These are phyloP conservation scores for Montipora capitata DNA, from an alignment of 92 coral and sea anemone genomes.

Conservation along the genomic window DNA sequence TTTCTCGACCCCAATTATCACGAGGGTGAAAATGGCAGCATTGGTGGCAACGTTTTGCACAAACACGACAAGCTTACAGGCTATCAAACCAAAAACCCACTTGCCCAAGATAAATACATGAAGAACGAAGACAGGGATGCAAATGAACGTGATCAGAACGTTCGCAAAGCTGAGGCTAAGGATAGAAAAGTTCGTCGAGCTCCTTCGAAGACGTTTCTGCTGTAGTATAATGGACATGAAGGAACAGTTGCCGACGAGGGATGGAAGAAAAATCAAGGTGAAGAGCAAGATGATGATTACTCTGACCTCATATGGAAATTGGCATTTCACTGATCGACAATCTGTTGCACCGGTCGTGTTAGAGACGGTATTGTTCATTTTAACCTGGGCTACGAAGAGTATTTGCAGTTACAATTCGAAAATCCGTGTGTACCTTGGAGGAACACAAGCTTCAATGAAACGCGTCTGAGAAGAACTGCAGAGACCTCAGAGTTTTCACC, in stretches of 20 bases:
- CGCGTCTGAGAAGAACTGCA: background rate
- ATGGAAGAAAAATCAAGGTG: conserved; percentile 55
- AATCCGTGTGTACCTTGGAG: background rate
- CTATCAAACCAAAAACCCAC: conserved; percentile 75
- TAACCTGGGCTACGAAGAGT: background rate
- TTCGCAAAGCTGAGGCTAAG: conserved; percentile 84
- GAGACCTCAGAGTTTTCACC: conserved; percentile 37
- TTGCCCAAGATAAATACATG: conserved; percentile 69
- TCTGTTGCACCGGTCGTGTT: background rate
- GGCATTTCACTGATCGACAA: conserved; percentile 71
- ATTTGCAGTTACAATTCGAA: background rate
- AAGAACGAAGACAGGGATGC: conserved; percentile 77
- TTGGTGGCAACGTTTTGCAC: conserved; percentile 72
- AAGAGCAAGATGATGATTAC: conserved; percentile 57
- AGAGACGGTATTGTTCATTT: conserved; percentile 22
- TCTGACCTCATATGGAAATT: conserved; percentile 67
- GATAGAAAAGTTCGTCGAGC: conserved; percentile 86
- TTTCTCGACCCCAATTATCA: conserved; percentile 83
- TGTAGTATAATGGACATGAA: conserved; percentile 72
- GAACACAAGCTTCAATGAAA: background rate
- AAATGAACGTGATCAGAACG: conserved; percentile 77
- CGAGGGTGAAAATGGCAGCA: conserved; percentile 72
- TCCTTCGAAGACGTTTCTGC: conserved; percentile 59
- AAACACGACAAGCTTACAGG: conserved; percentile 75
- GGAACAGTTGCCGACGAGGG: conserved; percentile 77